Evolutionary conservation across 2,888 invertebrate genomes (phyloP), one percentile per base, ranked within the genome.

Genomic region (Lycaena phlaeas): DNA sequence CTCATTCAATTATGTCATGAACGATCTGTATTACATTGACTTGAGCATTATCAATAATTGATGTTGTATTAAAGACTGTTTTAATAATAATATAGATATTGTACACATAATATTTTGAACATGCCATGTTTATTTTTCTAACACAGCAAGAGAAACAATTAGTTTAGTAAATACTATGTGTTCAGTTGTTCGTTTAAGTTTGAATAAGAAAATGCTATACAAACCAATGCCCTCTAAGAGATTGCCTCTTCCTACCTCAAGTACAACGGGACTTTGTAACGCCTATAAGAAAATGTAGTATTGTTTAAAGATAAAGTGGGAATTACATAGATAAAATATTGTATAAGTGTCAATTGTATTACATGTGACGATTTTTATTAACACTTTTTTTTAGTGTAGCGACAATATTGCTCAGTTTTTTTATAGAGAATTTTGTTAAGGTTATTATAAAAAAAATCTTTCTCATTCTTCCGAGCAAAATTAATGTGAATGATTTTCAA

Each of bases 221-320:
- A 11, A 1, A n/a, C 17, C 31, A 4, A 34, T 10, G 31, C 10
- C 18, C 11, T 17, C 12, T 7, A 18, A 31, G 31, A 4, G 17
- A 17, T 31, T 34, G 22, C 22, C 22, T 34, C 22, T 34, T 31
- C 22, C 22, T 34, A 34, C 34, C 34, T 34, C 34, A 34, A 34
- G 34, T 34, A 34, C 34, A 34, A 34, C 34, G 18, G 22, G 34
- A 34, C 34, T 12, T 22, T 22, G 10, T 34, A 34, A 22, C 34
- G 18, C 11, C 28, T 34, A 34, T 34, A 34, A 12, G 11, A 22
- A 18, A 31, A 5, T 31, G 7, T 30, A 30, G 15, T 12, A 22
- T 22, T 34, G 22, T 22, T 22, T 22, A 7, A 18, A 11, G 15
- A 30, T 11, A 4, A 6, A 31, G 11, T 2, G 7, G n/a, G n/a